A percentile compares a stretch with the other conserved stretches of the same genome.
Conservation (phyloP, 2,888 invertebrate species). For the Agapostemon virescens region DNA sequence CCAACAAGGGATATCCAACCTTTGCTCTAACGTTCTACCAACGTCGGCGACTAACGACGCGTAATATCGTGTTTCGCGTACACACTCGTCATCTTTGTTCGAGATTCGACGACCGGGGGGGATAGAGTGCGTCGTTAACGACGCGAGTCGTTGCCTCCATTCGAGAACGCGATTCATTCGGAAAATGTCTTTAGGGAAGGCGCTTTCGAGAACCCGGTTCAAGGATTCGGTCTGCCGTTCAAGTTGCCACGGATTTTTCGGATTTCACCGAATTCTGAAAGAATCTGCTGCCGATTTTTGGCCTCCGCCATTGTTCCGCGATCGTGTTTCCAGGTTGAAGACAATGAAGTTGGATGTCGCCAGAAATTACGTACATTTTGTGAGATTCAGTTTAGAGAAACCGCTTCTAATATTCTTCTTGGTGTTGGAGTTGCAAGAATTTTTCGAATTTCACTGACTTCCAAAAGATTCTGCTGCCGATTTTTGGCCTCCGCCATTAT, state of each 20-base stretch:
- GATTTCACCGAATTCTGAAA: too few relatives aligned
- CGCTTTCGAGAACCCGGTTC: neutral
- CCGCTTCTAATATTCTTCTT: too few relatives aligned
- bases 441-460: too few relatives aligned
- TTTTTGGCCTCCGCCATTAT: too few relatives aligned
- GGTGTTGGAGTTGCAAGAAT: too few relatives aligned
- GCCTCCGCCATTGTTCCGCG: too few relatives aligned
- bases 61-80: conserved; percentile 6
- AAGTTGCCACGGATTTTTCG: neutral
- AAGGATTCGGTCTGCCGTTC: neutral
- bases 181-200: neutral
- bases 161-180: neutral
- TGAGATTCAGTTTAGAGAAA: too few relatives aligned
- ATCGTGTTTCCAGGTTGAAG: too few relatives aligned
- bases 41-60: neutral
- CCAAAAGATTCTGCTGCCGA: too few relatives aligned
- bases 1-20: neutral
- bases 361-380: too few relatives aligned
- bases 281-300: too few relatives aligned
- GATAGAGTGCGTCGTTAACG: neutral
- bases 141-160: neutral
- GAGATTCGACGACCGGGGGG: conserved; percentile 6
- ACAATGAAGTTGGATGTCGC: too few relatives aligned
- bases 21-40: neutral
- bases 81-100: conserved; percentile 6